Conservation (phyloP, 2,797 vertebrate species). For the Harpagifer antarcticus region DNA sequence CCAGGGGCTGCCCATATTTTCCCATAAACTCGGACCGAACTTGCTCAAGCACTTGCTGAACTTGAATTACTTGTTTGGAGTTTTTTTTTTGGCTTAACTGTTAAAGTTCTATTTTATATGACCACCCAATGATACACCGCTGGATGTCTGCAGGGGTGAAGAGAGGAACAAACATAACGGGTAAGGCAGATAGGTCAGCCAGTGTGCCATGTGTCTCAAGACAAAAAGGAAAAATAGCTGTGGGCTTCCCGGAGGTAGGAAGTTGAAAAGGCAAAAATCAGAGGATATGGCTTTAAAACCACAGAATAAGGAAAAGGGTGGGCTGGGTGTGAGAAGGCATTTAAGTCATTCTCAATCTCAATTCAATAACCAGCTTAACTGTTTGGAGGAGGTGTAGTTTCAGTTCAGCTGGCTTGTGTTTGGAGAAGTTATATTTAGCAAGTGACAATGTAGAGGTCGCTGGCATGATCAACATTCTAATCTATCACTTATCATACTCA, state of each 20-base stretch:
- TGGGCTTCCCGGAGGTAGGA: conserved; percentile 47
- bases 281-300: conserved; percentile 45
- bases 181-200: conserved; percentile 84
- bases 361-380: conserved; percentile 29
- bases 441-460: conserved; percentile 22
- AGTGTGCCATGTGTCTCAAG: conserved; percentile 77
- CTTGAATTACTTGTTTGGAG: conserved; percentile 63
- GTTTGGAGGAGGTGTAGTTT: conserved; percentile 22
- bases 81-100: conserved; percentile 56
- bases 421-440: conserved; percentile 11
- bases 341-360: conserved; percentile 38
- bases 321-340: conserved; percentile 40
- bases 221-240: conserved; percentile 59
- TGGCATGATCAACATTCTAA: neutral
- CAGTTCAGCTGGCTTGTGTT: conserved; percentile 24
- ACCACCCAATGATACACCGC: conserved; percentile 86
- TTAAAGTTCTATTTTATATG: conserved; percentile 65
- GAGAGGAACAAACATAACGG: conserved; percentile 83
- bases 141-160: conserved; percentile 88
- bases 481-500: neutral
- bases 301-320: conserved; percentile 43
- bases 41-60: conserved; percentile 80
- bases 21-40: conserved; percentile 84
- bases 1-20: conserved; percentile 88
- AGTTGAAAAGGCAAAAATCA: conserved; percentile 39